A percentile compares a stretch with the other conserved stretches of the same genome.
These are phyloP conservation scores for Ciconia stormi DNA, from an alignment of 2,113 vertebrate genomes.

Conservation along the genomic window DNA sequence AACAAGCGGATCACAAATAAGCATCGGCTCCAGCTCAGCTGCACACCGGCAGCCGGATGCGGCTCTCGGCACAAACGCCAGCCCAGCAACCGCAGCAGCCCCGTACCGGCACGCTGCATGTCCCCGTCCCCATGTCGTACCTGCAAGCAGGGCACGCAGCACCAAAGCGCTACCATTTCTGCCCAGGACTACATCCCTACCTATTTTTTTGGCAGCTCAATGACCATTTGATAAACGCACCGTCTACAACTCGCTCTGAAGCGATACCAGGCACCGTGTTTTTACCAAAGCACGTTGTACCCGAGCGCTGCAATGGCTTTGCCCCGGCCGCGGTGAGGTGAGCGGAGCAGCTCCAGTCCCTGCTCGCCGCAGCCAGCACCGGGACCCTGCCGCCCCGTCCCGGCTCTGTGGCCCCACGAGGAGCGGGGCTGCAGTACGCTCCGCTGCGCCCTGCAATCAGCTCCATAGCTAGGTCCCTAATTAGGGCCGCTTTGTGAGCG, in stretches of 20 bases:
- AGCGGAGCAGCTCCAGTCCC: background rate
- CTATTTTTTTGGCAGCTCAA: background rate
- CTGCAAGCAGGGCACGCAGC: background rate
- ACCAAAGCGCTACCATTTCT: rapidly evolving
- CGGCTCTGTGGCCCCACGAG: background rate
- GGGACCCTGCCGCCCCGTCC: rapidly evolving
- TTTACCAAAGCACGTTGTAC: too few species aligned
- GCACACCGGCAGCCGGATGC: rapidly evolving
- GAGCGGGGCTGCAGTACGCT: background rate
- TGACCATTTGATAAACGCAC: rapidly evolving
- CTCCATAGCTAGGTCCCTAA: background rate
- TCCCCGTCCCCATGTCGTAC: rapidly evolving
- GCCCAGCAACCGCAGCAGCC: background rate
- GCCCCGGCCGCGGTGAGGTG: rapidly evolving
- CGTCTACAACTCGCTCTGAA: rapidly evolving
- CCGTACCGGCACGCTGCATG: rapidly evolving
- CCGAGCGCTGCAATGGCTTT: rapidly evolving
- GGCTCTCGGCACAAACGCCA: rapidly evolving
- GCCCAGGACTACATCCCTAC: background rate
- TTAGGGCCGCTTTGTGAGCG: background rate
- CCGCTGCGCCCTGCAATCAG: background rate
- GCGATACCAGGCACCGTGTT: rapidly evolving
- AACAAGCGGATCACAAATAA: background rate
- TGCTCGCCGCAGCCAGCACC: background rate
- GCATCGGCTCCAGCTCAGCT: background rate